These are phyloP conservation scores for Nipponacmea schrenckii DNA, from an alignment of 2,888 invertebrate genomes.

Conservation along the genomic window DNA sequence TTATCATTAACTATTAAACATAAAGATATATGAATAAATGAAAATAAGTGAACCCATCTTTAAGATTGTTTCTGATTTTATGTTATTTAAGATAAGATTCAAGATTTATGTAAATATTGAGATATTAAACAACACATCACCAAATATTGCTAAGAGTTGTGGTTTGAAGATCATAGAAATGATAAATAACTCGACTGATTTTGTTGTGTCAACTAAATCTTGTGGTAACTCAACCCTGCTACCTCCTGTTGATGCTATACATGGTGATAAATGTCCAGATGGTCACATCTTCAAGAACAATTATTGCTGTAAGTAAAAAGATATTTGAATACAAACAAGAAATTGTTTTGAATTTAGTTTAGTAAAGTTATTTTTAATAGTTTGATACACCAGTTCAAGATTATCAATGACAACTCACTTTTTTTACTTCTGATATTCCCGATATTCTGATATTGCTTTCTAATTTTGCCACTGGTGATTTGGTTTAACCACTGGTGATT, in stretches of 20 bases:
- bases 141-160: not conserved
- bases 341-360: not conserved
- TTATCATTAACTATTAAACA: too few species aligned
- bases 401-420: too few species aligned
- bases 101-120: conserved; percentile 20
- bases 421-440: too few species aligned
- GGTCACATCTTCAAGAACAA: conserved; percentile 18
- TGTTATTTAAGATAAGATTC: conserved; percentile 13
- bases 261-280: conserved; percentile 19
- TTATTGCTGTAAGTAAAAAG: conserved; percentile 30
- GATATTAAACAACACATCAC: conserved; percentile 7
- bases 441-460: too few species aligned
- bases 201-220: not conserved
- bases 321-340: not conserved
- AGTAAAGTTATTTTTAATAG: not conserved
- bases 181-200: not conserved
- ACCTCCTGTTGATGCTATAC: conserved; percentile 19
- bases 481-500: too few species aligned
- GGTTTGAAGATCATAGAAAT: not conserved
- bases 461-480: too few species aligned
- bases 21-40: too few species aligned
- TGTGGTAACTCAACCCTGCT: conserved; percentile 22
- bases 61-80: too few species aligned
- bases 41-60: too few species aligned
- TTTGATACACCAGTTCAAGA: too few species aligned